Conservation (phyloP, 2,797 vertebrate genomes). For the Parotocinclus haroldoi region DNA sequence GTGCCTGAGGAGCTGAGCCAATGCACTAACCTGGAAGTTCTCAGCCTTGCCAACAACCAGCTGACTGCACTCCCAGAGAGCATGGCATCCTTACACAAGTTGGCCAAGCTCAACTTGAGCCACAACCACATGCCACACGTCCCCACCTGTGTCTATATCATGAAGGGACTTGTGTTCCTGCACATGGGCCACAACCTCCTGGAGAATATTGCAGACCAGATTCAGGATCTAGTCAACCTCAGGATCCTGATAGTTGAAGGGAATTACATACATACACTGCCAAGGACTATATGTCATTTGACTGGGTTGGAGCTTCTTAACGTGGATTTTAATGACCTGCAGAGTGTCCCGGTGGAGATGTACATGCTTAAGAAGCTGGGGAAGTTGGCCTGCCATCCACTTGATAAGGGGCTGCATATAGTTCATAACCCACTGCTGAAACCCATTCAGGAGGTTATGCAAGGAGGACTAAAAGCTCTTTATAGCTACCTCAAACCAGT, state of each 20-base stretch:
- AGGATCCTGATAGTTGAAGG: slow-evolving; percentile 88
- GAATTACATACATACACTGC: slow-evolving; percentile 81
- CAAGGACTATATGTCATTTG: slow-evolving; percentile 81
- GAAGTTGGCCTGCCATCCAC: slow-evolving; percentile 85
- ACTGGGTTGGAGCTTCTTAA: slow-evolving; percentile 83
- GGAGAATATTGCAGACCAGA: slow-evolving; percentile 86
- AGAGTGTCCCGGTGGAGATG: slow-evolving; percentile 83
- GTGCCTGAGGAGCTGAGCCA: slow-evolving; percentile 83
- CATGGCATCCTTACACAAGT: slow-evolving; percentile 69
- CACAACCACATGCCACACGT: slow-evolving; percentile 85
- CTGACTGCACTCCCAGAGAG: slow-evolving; percentile 78
- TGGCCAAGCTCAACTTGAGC: slow-evolving; percentile 90
- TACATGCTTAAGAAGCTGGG: slow-evolving; percentile 76
- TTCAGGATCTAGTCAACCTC: slow-evolving; percentile 82
- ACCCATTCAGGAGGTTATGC: slow-evolving; percentile 82
- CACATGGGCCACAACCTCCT: slow-evolving; percentile 86
- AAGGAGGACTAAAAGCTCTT: slow-evolving; percentile 79
- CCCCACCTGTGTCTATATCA: slow-evolving; percentile 82
- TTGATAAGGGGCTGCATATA: slow-evolving; percentile 94
- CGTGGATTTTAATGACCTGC: slow-evolving; percentile 84
- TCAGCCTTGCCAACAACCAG: slow-evolving; percentile 88
- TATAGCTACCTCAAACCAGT: slow-evolving; percentile 74
- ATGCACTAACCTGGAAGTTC: slow-evolving; percentile 82
- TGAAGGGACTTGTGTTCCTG: slow-evolving; percentile 84
- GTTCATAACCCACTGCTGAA: slow-evolving; percentile 85